Conservation (phyloP, 2,888 invertebrate genomes). For the Asteroscopus sphinx region DNA sequence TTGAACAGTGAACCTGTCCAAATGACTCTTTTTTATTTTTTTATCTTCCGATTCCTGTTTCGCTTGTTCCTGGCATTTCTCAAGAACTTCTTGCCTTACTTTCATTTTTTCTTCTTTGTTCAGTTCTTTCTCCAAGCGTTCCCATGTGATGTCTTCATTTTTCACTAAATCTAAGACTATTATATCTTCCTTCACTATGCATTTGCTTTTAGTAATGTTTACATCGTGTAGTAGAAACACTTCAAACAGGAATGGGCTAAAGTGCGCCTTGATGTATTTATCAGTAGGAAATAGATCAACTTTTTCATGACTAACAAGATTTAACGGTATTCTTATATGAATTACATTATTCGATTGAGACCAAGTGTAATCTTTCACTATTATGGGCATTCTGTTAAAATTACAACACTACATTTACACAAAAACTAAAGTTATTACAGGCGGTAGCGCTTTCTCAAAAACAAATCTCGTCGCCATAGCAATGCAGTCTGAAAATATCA, state of each 20-base stretch:
- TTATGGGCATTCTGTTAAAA: conserved; percentile 91
- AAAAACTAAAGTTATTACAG: not conserved
- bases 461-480: conserved; percentile 45
- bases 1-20: conserved; percentile 89
- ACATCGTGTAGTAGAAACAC: conserved; percentile 91
- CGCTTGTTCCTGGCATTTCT: conserved; percentile 88
- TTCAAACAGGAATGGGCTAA: conserved; percentile 93
- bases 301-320: conserved; percentile 90
- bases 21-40: conserved; percentile 84
- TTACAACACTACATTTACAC: not conserved
- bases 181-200: conserved; percentile 90
- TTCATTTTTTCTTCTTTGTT: conserved; percentile 89
- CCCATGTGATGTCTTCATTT: conserved; percentile 88
- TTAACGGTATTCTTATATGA: conserved; percentile 91
- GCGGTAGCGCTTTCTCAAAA: not conserved
- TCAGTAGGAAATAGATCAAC: conserved; percentile 92
- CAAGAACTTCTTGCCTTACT: conserved; percentile 89
- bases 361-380: conserved; percentile 94
- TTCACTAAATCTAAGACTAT: conserved; percentile 92
- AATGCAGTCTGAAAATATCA: no score
- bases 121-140: conserved; percentile 87
- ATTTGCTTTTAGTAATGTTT: conserved; percentile 91
- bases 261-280: conserved; percentile 93
- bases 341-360: conserved; percentile 91
- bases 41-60: conserved; percentile 88